These are phyloP conservation scores for Chirona hameri DNA, from an alignment of 2,888 invertebrate genomes.

Conservation along the genomic window DNA sequence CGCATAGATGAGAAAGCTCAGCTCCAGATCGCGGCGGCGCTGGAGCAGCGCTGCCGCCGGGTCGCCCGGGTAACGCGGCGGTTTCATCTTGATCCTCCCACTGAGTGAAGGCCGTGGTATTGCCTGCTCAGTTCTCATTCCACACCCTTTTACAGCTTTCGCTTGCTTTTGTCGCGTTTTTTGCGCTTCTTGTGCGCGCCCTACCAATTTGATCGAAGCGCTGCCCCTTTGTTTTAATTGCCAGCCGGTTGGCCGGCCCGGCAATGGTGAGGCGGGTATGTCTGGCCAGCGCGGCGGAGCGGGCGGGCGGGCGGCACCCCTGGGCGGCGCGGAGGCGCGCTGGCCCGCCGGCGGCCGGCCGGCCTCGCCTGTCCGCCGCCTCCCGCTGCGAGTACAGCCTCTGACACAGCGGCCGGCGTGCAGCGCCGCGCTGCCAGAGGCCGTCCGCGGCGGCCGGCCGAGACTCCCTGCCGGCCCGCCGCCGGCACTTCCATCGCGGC, in stretches of 20 bases:
- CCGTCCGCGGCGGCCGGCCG: not conserved
- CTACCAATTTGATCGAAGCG: not conserved
- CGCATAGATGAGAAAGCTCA: not conserved
- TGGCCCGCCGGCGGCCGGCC: not conserved
- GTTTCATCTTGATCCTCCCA: too few species aligned
- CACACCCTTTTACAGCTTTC: not conserved
- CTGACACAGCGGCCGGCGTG: not conserved
- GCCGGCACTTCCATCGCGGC: not conserved
- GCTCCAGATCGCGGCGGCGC: not conserved
- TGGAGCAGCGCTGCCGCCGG: not conserved
- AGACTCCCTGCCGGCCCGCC: not conserved
- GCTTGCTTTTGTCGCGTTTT: not conserved
- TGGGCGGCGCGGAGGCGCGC: not conserved
- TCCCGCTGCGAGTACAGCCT: not conserved
- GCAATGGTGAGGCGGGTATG: not conserved
- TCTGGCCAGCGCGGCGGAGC: not conserved
- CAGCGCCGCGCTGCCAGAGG: not conserved
- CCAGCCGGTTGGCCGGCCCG: not conserved
- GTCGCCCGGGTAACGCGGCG: too few species aligned
- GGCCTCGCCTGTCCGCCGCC: not conserved
- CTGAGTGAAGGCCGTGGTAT: too few species aligned
- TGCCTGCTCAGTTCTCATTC: too few species aligned
- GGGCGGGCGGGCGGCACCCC: not conserved
- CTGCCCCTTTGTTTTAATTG: conserved; percentile 11
- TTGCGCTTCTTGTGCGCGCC: not conserved